Conservation (phyloP, 2,888 invertebrate genomes). For the Bibio marci region DNA sequence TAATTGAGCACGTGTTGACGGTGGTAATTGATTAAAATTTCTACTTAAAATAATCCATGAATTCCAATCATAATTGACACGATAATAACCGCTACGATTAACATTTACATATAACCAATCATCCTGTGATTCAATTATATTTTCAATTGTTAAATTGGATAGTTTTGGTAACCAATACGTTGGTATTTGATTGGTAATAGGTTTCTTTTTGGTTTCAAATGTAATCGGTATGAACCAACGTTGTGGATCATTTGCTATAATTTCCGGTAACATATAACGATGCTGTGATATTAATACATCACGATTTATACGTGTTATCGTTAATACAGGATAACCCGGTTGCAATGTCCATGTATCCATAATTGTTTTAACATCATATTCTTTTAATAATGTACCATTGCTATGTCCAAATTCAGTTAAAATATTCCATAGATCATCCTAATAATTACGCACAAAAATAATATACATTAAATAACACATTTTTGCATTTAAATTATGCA, state of each 20-base stretch:
- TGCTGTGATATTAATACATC: constrained; percentile 22
- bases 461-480: not conserved
- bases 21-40: constrained; percentile 36
- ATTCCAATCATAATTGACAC: constrained; percentile 44
- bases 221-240: constrained; percentile 6
- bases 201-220: constrained; percentile 10
- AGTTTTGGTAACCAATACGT: constrained; percentile 23
- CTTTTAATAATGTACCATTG: constrained; percentile 22
- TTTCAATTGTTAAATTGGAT: constrained; percentile 15
- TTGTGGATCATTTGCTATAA: constrained; percentile 16
- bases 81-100: constrained; percentile 39
- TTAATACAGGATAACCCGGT: constrained; percentile 49
- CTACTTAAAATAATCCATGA: constrained; percentile 40
- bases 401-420: constrained; percentile 38
- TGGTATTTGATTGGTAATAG: constrained; percentile 18
- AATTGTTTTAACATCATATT: constrained; percentile 35
- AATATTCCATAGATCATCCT: constrained; percentile 44
- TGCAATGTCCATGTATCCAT: constrained; percentile 54
- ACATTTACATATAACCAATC: constrained; percentile 18
- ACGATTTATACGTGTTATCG: constrained; percentile 29
- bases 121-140: constrained; percentile 11
- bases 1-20: constrained; percentile 46
- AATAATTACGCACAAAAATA: too few species aligned
- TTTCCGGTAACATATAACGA: constrained; percentile 20
- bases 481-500: not conserved